Conservation (phyloP, 2,113 vertebrate genomes). For the Typhlomys cinereus region DNA sequence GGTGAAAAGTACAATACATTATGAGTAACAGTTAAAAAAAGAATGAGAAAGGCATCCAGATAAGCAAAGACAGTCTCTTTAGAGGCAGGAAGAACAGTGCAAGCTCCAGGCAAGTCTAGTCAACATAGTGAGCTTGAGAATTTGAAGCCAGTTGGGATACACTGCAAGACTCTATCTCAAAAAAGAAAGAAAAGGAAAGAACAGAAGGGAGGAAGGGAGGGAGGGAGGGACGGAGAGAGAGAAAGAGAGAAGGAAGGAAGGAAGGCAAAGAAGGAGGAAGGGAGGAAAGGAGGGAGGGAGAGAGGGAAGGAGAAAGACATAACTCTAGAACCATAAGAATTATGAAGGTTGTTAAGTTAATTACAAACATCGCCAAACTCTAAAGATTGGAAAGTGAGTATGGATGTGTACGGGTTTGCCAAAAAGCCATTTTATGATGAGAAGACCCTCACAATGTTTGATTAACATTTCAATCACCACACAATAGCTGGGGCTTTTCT, state of each 20-base stretch:
- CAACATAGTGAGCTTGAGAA: too few species aligned
- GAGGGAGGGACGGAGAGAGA: too few species aligned
- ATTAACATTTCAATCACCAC: not conserved
- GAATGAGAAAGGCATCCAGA: not conserved
- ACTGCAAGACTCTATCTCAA: not conserved
- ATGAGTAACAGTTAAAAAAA: not conserved
- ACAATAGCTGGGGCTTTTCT: not conserved
- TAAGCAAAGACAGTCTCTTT: not conserved
- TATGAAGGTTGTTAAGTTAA: not conserved
- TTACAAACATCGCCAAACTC: not conserved
- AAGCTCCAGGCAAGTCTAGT: not conserved
- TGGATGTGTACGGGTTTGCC: not conserved
- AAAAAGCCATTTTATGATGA: not conserved
- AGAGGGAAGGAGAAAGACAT: not conserved
- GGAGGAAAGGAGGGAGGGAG: too few species aligned
- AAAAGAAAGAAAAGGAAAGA: too few species aligned
- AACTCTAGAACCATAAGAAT: not conserved
- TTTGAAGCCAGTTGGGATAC: not conserved
- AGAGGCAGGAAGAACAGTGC: not conserved
- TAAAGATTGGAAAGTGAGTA: slow-evolving; percentile 4
- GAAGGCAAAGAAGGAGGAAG: too few species aligned
- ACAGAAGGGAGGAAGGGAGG: too few species aligned
- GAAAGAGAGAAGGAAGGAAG: too few species aligned
- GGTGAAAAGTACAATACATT: not conserved
- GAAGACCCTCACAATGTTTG: not conserved